These are phyloP conservation scores for Myodes glareolus DNA, from an alignment of 2,113 vertebrate genomes.

Conservation along the genomic window DNA sequence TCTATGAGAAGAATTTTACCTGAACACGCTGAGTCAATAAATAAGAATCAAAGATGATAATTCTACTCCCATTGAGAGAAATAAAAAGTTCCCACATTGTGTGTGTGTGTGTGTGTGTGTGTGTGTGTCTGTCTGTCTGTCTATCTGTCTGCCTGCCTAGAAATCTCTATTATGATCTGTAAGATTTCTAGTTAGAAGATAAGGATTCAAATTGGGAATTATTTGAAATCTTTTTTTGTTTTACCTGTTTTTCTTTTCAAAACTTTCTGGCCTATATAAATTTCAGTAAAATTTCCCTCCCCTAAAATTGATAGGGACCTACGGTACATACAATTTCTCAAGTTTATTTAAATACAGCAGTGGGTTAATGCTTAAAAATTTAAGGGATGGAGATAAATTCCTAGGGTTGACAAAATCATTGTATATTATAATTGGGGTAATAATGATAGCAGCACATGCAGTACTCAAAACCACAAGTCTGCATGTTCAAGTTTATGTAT, in stretches of 20 bases:
- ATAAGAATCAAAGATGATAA: neutral
- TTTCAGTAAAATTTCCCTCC: neutral
- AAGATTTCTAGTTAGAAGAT: neutral
- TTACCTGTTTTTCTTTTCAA: neutral
- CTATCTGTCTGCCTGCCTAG: neutral
- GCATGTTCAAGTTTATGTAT: neutral
- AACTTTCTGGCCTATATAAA: neutral
- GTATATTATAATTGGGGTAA: neutral
- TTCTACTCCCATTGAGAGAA: neutral
- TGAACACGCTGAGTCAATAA: neutral
- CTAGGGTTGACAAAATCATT: neutral
- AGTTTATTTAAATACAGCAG: neutral
- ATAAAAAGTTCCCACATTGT: neutral
- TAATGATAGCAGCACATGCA: neutral
- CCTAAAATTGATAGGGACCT: neutral
- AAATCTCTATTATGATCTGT: neutral
- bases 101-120: neutral
- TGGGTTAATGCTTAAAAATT: neutral
- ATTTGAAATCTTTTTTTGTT: neutral
- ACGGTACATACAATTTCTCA: neutral
- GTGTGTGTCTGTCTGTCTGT: neutral
- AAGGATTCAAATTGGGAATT: neutral
- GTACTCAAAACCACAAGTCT: neutral
- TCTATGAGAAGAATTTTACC: neutral
- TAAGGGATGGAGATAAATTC: neutral